Conservation (phyloP, 2,888 invertebrate genomes). For the Tipula unca region DNA sequence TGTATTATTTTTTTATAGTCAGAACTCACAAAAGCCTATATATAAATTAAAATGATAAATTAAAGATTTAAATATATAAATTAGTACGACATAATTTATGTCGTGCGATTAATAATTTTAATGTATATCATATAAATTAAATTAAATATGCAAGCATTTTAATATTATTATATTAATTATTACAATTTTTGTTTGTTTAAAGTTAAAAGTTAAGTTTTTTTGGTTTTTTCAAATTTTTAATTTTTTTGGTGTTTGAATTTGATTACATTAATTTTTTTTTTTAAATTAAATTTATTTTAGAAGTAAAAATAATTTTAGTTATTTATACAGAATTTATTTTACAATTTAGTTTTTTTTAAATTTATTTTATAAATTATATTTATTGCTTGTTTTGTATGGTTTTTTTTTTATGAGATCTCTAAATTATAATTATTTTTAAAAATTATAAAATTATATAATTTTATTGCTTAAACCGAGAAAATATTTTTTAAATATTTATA, state of each 20-base stretch:
- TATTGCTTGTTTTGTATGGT: neutral
- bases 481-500: neutral
- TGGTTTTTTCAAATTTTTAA: neutral
- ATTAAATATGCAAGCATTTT: neutral
- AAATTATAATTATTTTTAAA: neutral
- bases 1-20: neutral
- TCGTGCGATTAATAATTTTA: neutral
- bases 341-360: neutral
- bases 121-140: neutral
- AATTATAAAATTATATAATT: neutral
- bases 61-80: no score
- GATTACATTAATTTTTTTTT: neutral
- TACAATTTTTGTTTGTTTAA: neutral
- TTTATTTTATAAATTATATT: neutral
- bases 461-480: slow-evolving; percentile 14
- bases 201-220: neutral
- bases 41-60: neutral
- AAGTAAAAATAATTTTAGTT: neutral
- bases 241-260: neutral
- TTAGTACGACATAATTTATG: no score
- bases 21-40: slow-evolving; percentile 1
- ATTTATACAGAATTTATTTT: neutral
- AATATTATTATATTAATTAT: neutral
- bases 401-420: neutral
- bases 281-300: neutral